Conservation (phyloP, 2,888 invertebrate genomes). For the Brachypalpus laphriformis region DNA sequence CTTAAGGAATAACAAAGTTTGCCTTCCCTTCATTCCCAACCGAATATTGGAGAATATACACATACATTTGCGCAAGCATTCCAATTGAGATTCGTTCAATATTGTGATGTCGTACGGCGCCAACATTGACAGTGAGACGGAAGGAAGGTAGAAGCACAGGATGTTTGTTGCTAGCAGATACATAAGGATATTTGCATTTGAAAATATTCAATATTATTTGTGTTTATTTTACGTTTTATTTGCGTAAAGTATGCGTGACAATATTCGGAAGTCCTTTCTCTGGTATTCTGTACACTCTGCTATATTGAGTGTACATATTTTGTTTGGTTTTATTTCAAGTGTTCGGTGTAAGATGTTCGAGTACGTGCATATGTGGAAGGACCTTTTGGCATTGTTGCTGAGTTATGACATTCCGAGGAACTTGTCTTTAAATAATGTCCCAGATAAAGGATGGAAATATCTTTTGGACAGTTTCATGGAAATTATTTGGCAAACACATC, state of each 20-base stretch:
- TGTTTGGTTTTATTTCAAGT: neutral
- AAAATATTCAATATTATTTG: constrained; percentile 70
- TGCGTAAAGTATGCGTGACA: constrained; percentile 65
- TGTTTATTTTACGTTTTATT: constrained; percentile 59
- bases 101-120: constrained; percentile 43
- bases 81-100: constrained; percentile 53
- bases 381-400: neutral
- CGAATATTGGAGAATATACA: neutral
- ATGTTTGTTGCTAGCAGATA: constrained; percentile 33
- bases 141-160: constrained; percentile 8
- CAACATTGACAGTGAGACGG: constrained; percentile 5
- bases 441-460: neutral
- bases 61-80: constrained; percentile 37
- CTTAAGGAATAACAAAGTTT: constrained; percentile 43
- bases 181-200: constrained; percentile 49
- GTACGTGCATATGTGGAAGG: neutral
- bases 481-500: neutral
- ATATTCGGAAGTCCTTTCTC: constrained; percentile 34
- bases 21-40: neutral
- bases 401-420: constrained; percentile 2
- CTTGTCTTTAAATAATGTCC: neutral
- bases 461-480: neutral
- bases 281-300: neutral
- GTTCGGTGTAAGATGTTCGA: neutral
- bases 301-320: neutral